phyloP scores from a whole-genome alignment of 2,888 invertebrate genomes.

The Gymnosoma rotundatum region DNA sequence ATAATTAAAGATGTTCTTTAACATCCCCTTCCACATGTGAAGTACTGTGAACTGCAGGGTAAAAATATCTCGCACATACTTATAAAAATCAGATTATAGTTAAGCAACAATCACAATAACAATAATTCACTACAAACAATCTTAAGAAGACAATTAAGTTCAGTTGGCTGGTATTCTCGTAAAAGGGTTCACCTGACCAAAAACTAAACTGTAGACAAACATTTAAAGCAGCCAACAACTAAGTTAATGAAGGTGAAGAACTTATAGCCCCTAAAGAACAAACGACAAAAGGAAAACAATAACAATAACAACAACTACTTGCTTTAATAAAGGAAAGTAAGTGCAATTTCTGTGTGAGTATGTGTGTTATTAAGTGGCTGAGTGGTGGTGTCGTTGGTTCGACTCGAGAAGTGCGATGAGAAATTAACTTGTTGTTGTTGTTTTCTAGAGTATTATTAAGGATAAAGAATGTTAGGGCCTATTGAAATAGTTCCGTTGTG shows the following conservation, averaged over 20 bases:
- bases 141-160: background rate
- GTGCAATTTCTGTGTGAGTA: background rate
- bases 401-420: too few relatives aligned
- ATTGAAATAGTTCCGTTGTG: conserved; percentile 35
- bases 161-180: background rate
- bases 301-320: conserved; percentile 15
- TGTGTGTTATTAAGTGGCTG: background rate
- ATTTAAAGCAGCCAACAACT: conserved; percentile 28
- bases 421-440: conserved; percentile 36
- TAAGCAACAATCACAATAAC: conserved; percentile 9
- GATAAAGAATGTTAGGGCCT: conserved; percentile 30
- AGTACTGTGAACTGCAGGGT: too few relatives aligned
- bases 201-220: conserved; percentile 51
- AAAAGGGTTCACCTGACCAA: conserved; percentile 25
- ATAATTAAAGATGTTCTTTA: too few relatives aligned
- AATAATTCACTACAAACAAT: conserved; percentile 11
- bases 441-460: conserved; percentile 7
- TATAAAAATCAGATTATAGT: background rate
- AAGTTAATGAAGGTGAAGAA: conserved; percentile 55
- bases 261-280: conserved; percentile 44
- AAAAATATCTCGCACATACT: background rate
- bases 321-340: conserved; percentile 59
- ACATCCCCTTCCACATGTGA: too few relatives aligned
- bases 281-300: conserved; percentile 25
- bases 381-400: too few relatives aligned